Evolutionary conservation across 2,888 invertebrate genomes (phyloP).

Genomic region (Aphodius sticticus): DNA sequence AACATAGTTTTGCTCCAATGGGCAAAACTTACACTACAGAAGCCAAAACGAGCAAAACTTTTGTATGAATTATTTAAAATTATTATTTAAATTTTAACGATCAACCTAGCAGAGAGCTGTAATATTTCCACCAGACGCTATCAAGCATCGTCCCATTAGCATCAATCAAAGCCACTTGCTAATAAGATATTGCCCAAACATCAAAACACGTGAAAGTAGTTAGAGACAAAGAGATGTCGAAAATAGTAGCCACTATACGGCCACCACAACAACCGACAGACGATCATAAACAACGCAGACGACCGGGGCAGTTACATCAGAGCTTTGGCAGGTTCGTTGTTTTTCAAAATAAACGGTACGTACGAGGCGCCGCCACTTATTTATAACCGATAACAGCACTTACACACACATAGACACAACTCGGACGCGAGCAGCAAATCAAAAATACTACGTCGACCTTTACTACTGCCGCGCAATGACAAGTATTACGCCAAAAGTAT

Average conservation of each 20-base stretch:
- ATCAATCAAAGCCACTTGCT: too few species aligned
- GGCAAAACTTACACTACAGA: too few species aligned
- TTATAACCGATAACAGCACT: background rate
- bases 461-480: background rate
- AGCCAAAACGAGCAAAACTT: too few species aligned
- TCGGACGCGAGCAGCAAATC: background rate
- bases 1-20: too few species aligned
- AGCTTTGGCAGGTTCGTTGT: background rate
- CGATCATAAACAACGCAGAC: background rate
- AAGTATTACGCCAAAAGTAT: background rate
- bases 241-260: background rate
- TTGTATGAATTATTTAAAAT: too few species aligned
- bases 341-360: background rate
- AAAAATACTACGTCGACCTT: background rate
- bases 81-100: too few species aligned
- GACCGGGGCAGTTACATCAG: background rate
- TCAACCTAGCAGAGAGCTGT: too few species aligned
- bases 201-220: too few species aligned
- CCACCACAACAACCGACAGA: background rate
- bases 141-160: too few species aligned
- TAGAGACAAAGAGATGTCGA: background rate
- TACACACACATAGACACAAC: background rate
- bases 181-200: too few species aligned
- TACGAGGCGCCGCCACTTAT: conserved; percentile 4
- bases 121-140: too few species aligned